Conservation (phyloP, 2,888 invertebrate species). For the Macroteleia sp. region DNA sequence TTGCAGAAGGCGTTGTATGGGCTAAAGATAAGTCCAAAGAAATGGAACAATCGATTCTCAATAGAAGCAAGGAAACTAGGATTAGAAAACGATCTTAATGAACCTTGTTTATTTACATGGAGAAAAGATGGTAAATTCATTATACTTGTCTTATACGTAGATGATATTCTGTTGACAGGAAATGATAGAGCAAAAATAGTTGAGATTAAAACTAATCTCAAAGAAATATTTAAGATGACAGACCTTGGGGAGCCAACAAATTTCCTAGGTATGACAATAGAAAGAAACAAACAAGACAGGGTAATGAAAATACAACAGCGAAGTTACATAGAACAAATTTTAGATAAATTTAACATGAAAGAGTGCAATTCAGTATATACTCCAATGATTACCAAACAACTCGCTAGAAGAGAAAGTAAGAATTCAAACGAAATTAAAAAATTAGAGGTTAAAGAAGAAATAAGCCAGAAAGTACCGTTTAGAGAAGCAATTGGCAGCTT, state of each 20-base stretch:
- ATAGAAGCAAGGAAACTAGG: conserved; percentile 54
- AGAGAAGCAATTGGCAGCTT: conserved; percentile 63
- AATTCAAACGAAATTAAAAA: background rate
- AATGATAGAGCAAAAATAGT: no score
- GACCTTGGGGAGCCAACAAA: conserved; percentile 51
- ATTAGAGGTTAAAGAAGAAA: no score
- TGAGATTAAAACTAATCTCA: no score
- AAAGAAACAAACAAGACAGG: conserved; percentile 10
- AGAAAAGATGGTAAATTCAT: conserved; percentile 37
- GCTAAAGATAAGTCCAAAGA: background rate
- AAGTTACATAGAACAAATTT: no score
- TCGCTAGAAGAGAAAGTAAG: conserved; percentile 6
- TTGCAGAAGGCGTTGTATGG: background rate
- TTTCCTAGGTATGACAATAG: conserved; percentile 31
- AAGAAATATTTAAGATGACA: conserved; percentile 64
- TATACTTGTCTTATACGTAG: conserved; percentile 63
- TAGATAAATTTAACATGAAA: conserved; percentile 57
- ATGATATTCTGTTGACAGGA: conserved; percentile 56
- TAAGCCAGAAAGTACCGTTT: conserved; percentile 40
- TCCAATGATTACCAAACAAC: conserved; percentile 48
- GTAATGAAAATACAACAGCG: conserved; percentile 28
- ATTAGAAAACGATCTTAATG: conserved; percentile 50
- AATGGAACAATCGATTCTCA: conserved; percentile 3
- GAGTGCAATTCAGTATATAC: conserved; percentile 27
- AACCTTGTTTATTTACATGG: conserved; percentile 61